A percentile compares a stretch with the other conserved stretches of the same genome.
phyloP scores from a whole-genome alignment of 2,113 vertebrate genomes.

The Rhombomys opimus region DNA sequence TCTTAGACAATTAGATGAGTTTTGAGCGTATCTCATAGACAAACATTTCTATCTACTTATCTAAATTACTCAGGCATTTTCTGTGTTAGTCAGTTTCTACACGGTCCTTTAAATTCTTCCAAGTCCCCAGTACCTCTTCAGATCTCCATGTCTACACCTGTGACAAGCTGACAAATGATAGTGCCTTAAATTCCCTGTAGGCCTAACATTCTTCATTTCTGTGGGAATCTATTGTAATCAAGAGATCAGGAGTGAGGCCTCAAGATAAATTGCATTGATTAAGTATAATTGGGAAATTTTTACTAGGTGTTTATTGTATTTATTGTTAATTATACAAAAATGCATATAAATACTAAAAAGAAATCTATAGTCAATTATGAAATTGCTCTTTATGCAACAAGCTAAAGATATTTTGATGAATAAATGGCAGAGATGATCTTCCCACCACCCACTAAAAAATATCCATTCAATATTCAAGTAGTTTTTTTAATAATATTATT shows the following conservation, averaged over 20 bases:
- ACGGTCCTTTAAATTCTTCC: not conserved
- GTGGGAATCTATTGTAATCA: not conserved
- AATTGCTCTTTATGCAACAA: not conserved
- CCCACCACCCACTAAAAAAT: not conserved
- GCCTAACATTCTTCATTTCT: not conserved
- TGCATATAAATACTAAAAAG: not conserved
- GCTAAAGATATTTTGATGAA: not conserved
- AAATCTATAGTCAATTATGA: not conserved
- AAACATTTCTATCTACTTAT: not conserved
- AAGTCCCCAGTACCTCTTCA: not conserved
- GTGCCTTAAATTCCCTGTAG: not conserved
- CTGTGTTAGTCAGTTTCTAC: not conserved
- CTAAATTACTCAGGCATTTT: not conserved
- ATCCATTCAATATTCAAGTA: not conserved
- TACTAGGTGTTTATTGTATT: not conserved
- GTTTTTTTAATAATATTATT: not conserved
- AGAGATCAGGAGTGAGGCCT: not conserved
- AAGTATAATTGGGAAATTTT: not conserved
- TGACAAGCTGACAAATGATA: not conserved
- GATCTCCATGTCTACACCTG: not conserved
- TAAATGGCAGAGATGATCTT: not conserved
- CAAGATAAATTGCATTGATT: not conserved
- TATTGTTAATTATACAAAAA: not conserved
- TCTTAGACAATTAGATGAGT: constrained; percentile 15
- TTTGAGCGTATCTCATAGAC: constrained; percentile 33